These are phyloP conservation scores for Nephrotoma flavescens DNA, from an alignment of 2,888 invertebrate species.

Conservation along the genomic window DNA sequence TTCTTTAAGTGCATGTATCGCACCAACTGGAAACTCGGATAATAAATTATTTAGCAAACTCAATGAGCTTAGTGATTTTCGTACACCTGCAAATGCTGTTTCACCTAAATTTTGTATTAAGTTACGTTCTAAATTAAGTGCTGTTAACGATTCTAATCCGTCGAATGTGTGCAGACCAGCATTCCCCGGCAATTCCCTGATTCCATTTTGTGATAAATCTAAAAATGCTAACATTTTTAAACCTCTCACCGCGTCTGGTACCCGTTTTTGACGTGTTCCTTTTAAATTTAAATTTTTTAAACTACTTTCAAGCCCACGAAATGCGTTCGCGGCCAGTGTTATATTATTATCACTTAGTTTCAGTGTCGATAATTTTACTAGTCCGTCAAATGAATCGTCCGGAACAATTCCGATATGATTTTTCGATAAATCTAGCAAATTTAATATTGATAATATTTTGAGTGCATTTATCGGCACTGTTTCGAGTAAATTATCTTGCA, in stretches of 20 bases:
- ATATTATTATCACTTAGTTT: conserved; percentile 81
- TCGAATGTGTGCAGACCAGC: conserved; percentile 54
- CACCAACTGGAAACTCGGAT: conserved; percentile 71
- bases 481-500: conserved; percentile 67
- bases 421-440: conserved; percentile 69
- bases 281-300: conserved; percentile 82
- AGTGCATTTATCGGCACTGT: conserved; percentile 65
- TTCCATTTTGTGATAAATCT: conserved; percentile 78
- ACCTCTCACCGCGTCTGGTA: conserved; percentile 66
- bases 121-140: conserved; percentile 66
- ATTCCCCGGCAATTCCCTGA: conserved; percentile 62
- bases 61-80: conserved; percentile 69
- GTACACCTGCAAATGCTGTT: conserved; percentile 65
- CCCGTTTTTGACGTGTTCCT: conserved; percentile 63
- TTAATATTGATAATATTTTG: conserved; percentile 49
- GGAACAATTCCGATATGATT: conserved; percentile 59
- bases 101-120: conserved; percentile 62
- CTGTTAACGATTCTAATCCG: conserved; percentile 66
- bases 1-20: conserved; percentile 61
- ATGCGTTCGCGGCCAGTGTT: conserved; percentile 50
- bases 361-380: conserved; percentile 59
- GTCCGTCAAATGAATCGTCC: conserved; percentile 59
- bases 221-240: conserved; percentile 70
- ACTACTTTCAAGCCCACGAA: conserved; percentile 64
- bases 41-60: conserved; percentile 80